Evolutionary conservation across 2,888 invertebrate genomes (phyloP), one percentile per base, ranked within the genome.

Genomic region (Caenorhabditis sp.): DNA sequence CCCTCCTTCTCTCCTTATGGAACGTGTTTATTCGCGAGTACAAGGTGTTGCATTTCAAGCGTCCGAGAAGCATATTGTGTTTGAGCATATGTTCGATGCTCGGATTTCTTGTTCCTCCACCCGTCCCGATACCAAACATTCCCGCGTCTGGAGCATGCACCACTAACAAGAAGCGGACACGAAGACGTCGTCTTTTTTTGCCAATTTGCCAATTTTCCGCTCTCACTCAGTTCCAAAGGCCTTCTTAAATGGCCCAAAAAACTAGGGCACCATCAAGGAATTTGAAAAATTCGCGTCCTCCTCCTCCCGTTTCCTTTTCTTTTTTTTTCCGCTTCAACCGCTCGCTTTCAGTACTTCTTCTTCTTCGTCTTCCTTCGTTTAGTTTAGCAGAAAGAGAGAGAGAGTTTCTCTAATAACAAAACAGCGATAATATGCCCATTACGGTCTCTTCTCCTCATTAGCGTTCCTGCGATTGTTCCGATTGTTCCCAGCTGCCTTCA

Each of bases 41-140:
- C 67, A 76, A 76, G 76, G 76, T 76, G 76, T 76, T 76, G 76
- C 76, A 76, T 76, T 76, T 76, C 76, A 76, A 65, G 62, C 64
- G 32, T 58, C 61, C 55, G 26, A 26, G 56, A 47, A 58, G 51
- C 74, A 67, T 58, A 65, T 61, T 76, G 53, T 74, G 72, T 76
- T 76, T 76, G 76, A 76, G 76, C 67, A 76, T 76, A 67, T 67
- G 76, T 67, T 67, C 67, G 44, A 22, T 67, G 61, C 60, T 76
- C 76, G 60, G 76, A 76, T 76, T 76, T 74, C 74, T 56, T 22
- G 47, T 47, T 50, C 44, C 26, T n/a, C n/a, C n/a, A n/a, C n/a
- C n/a, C n/a, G n/a, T n/a, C n/a, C n/a, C n/a, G n/a, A n/a, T n/a
- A 51, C 51, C 74, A 74, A 74, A 74, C 72, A 74, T 74, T 74